phyloP scores from a whole-genome alignment of 2,113 vertebrate genomes.

The Mystacornis crossleyi region DNA sequence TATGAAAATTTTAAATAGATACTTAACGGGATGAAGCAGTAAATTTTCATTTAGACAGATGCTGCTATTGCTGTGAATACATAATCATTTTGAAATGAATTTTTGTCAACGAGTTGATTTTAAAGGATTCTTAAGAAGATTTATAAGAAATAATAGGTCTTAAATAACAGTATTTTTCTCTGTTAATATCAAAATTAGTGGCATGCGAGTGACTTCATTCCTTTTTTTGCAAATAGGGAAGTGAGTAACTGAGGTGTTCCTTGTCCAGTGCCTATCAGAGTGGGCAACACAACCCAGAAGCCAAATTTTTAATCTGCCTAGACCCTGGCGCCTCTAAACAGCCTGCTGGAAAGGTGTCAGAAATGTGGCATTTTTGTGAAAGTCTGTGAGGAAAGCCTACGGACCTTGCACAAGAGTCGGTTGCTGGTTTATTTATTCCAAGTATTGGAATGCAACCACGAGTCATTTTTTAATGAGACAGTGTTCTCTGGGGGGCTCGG shows the following conservation, averaged over 20 bases:
- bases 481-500: slow-evolving; percentile 3
- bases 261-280: neutral
- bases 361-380: slow-evolving; percentile 45
- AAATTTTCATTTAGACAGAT: slow-evolving; percentile 35
- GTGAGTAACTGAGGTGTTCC: neutral
- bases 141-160: neutral
- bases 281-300: neutral
- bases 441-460: neutral
- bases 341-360: slow-evolving; percentile 50
- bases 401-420: slow-evolving; percentile 42
- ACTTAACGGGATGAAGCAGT: neutral
- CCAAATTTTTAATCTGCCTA: neutral
- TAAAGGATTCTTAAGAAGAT: neutral
- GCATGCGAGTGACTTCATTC: neutral
- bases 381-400: slow-evolving; percentile 14
- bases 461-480: slow-evolving; percentile 10
- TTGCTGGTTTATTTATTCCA: slow-evolving; percentile 38
- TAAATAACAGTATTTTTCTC: neutral
- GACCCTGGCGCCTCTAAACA: neutral
- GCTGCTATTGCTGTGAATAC: neutral
- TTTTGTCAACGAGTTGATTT: neutral
- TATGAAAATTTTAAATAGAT: neutral
- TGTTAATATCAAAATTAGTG: neutral
- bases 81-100: neutral
- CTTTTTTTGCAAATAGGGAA: neutral